Evolutionary conservation across 2,113 vertebrate species (phyloP).

Genomic region (Orcinus orca): DNA sequence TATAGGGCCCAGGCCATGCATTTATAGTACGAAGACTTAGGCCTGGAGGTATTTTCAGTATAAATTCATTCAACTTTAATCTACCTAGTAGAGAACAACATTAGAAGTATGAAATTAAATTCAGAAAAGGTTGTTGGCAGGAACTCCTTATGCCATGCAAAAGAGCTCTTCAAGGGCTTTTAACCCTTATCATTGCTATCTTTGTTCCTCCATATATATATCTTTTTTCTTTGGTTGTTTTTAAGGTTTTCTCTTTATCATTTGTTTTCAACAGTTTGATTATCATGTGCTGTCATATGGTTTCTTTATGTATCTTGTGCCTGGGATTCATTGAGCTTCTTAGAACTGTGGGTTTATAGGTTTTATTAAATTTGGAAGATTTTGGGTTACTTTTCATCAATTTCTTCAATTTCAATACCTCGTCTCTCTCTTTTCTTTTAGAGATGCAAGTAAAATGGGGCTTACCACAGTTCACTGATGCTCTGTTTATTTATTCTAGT

Average conservation of each 20-base stretch:
- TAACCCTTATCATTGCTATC: not conserved
- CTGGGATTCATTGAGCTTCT: not conserved
- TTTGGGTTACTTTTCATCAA: not conserved
- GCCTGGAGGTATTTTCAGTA: constrained; percentile 57
- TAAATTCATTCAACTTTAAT: constrained; percentile 60
- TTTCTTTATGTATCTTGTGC: not conserved
- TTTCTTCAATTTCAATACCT: not conserved
- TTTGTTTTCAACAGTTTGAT: not conserved
- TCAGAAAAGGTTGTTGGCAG: constrained; percentile 44
- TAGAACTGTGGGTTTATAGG: not conserved
- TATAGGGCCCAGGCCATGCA: not conserved
- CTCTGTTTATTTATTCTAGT: not conserved
- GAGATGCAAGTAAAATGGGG: not conserved
- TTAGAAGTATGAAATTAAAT: constrained; percentile 51
- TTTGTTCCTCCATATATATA: not conserved
- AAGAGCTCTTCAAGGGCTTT: constrained; percentile 45
- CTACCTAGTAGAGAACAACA: constrained; percentile 51
- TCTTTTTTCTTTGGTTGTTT: not conserved
- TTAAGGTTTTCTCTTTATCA: not conserved
- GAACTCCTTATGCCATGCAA: constrained; percentile 6
- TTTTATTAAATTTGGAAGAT: not conserved
- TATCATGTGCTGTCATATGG: not conserved
- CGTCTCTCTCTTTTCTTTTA: not conserved
- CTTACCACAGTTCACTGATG: not conserved
- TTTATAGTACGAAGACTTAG: constrained; percentile 41